Conservation (phyloP, 2,888 invertebrate genomes). For the Caenorhabditis angaria region DNA sequence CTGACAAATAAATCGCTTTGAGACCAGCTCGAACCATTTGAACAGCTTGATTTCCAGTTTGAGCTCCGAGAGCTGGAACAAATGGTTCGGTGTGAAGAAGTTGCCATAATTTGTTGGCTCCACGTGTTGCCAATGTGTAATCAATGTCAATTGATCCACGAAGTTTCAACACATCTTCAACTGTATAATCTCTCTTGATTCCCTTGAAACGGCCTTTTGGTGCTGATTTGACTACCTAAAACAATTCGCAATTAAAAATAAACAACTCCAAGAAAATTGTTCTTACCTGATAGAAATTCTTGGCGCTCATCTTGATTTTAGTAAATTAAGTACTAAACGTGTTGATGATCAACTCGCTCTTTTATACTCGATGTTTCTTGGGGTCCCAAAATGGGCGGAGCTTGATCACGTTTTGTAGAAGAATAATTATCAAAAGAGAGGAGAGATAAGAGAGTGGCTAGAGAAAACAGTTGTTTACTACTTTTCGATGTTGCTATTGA, state of each 20-base stretch:
- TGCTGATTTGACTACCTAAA: conserved; percentile 68
- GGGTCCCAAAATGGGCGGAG: conserved; percentile 27
- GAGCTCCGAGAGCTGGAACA: conserved; percentile 72
- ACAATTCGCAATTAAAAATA: neutral
- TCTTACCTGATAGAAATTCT: conserved; percentile 62
- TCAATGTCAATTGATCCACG: conserved; percentile 72
- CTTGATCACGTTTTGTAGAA: neutral
- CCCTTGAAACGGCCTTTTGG: conserved; percentile 72
- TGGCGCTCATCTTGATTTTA: conserved; percentile 32
- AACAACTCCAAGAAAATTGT: neutral
- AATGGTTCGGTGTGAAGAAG: conserved; percentile 71
- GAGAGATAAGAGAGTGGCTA: conserved; percentile 3
- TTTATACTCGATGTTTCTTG: conserved; percentile 19
- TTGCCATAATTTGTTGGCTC: conserved; percentile 73
- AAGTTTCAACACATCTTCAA: conserved; percentile 72
- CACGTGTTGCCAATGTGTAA: conserved; percentile 72
- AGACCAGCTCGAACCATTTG: conserved; percentile 73
- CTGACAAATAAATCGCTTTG: conserved; percentile 73
- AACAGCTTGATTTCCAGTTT: conserved; percentile 73
- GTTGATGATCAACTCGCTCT: neutral
- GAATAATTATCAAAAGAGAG: conserved; percentile 14
- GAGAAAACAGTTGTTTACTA: conserved; percentile 3
- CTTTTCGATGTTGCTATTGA: neutral
- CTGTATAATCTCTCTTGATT: conserved; percentile 71
- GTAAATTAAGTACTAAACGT: neutral